These are phyloP conservation scores for Channa maculata DNA, from an alignment of 2,113 vertebrate genomes.

Conservation along the genomic window DNA sequence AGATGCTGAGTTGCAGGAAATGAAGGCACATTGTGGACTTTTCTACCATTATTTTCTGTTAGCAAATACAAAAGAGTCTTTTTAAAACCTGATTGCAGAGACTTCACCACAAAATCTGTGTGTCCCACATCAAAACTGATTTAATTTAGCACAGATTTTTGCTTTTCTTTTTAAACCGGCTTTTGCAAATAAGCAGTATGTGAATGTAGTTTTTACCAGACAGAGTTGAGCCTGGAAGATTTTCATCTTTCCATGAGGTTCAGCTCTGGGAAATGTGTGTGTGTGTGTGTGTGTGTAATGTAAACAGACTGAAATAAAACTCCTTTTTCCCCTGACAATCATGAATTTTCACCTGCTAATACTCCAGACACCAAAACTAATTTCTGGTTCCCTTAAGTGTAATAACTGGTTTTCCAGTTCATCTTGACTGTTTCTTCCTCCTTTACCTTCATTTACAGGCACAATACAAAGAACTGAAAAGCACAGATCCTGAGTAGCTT, in stretches of 20 bases:
- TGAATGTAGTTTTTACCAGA: too few relatives aligned
- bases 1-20: neutral
- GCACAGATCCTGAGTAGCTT: neutral
- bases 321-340: neutral
- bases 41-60: too few relatives aligned
- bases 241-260: too few relatives aligned
- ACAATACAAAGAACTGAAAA: neutral
- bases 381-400: neutral
- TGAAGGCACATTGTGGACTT: too few relatives aligned
- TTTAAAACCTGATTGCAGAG: neutral
- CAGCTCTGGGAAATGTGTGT: too few relatives aligned
- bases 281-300: too few relatives aligned
- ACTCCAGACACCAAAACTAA: neutral
- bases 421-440: neutral
- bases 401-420: neutral
- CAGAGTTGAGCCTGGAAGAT: too few relatives aligned
- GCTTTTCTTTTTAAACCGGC: too few relatives aligned
- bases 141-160: too few relatives aligned
- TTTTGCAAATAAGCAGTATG: too few relatives aligned
- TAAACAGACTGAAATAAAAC: neutral
- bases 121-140: neutral
- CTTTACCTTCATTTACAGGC: neutral
- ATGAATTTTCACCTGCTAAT: constrained; percentile 1
- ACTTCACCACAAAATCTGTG: neutral
- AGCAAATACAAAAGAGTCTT: neutral